Conservation (phyloP, 2,113 vertebrate species). For the Periophthalmodon schlosseri region DNA sequence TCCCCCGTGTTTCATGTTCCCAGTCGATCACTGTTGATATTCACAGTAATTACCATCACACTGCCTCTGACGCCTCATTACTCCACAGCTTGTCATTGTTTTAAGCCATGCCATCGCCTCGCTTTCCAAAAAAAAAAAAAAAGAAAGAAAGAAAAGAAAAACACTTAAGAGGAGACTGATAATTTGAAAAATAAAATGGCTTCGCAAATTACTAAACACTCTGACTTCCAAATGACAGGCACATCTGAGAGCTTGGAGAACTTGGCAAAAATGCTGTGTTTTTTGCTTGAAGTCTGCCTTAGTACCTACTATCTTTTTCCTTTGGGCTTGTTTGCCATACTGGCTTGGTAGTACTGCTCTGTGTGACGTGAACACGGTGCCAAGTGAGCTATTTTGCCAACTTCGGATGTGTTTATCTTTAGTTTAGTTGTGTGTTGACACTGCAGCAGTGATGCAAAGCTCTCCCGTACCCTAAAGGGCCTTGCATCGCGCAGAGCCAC, state of each 20-base stretch:
- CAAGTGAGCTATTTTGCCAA: slow-evolving; percentile 35
- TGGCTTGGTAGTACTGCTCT: background rate
- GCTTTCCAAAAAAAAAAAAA: slow-evolving; percentile 36
- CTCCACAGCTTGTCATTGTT: slow-evolving; percentile 51
- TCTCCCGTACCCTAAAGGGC: slow-evolving; percentile 45
- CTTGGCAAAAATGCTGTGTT: slow-evolving; percentile 15
- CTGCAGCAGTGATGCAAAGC: slow-evolving; percentile 28
- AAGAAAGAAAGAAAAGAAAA: slow-evolving; percentile 31
- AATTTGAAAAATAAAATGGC: slow-evolving; percentile 28
- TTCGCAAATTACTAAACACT: slow-evolving; percentile 22
- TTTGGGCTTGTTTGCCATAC: slow-evolving; percentile 27
- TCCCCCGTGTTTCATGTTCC: slow-evolving; percentile 33
- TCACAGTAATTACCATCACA: slow-evolving; percentile 56
- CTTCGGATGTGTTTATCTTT: slow-evolving; percentile 35
- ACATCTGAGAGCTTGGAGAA: slow-evolving; percentile 29
- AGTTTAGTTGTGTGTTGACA: slow-evolving; percentile 36
- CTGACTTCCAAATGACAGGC: slow-evolving; percentile 41
- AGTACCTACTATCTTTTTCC: slow-evolving; percentile 29
- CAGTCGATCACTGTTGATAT: slow-evolving; percentile 53
- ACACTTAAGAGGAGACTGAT: slow-evolving; percentile 34
- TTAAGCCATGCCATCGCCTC: slow-evolving; percentile 40
- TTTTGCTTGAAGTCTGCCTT: slow-evolving; percentile 46
- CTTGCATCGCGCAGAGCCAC: slow-evolving; percentile 36
- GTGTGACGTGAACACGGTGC: slow-evolving; percentile 36
- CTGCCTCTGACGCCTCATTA: slow-evolving; percentile 65